phyloP scores from a whole-genome alignment of 2,797 vertebrate genomes.

The Capromys pilorides region DNA sequence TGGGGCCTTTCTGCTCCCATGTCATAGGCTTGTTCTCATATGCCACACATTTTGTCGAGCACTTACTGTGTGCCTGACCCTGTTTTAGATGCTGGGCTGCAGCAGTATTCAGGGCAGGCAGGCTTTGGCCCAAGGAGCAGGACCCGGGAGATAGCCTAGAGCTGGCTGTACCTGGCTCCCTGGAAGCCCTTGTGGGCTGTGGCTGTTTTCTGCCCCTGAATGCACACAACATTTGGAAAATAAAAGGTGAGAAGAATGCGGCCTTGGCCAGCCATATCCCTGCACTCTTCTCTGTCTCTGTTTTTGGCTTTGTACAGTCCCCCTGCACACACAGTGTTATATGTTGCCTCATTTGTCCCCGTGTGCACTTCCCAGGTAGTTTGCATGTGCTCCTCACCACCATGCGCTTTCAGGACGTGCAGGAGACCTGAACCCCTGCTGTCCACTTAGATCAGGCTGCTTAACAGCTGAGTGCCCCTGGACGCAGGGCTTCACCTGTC shows the following conservation, averaged over 20 bases:
- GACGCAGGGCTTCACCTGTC: neutral
- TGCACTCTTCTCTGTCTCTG: neutral
- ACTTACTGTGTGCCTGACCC: neutral
- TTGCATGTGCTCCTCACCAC: accelerated
- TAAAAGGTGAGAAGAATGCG: neutral
- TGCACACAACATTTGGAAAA: neutral
- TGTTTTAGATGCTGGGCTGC: neutral
- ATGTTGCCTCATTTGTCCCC: neutral
- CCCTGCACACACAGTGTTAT: accelerated
- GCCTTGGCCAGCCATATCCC: neutral
- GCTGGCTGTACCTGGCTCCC: neutral
- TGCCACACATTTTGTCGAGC: neutral
- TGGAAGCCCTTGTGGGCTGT: accelerated
- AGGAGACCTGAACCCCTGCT: neutral
- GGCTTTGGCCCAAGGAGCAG: neutral
- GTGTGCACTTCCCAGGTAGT: no score
- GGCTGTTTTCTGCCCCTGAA: neutral
- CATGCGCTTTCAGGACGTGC: accelerated
- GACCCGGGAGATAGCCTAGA: neutral
- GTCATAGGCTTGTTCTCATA: neutral
- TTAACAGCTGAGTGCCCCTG: neutral
- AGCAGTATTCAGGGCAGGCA: neutral
- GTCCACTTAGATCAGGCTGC: neutral
- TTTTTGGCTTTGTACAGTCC: neutral
- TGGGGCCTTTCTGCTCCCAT: neutral